Conservation (phyloP, 1,140 invertebrate species). For the Megalonaias nervosa region DNA sequence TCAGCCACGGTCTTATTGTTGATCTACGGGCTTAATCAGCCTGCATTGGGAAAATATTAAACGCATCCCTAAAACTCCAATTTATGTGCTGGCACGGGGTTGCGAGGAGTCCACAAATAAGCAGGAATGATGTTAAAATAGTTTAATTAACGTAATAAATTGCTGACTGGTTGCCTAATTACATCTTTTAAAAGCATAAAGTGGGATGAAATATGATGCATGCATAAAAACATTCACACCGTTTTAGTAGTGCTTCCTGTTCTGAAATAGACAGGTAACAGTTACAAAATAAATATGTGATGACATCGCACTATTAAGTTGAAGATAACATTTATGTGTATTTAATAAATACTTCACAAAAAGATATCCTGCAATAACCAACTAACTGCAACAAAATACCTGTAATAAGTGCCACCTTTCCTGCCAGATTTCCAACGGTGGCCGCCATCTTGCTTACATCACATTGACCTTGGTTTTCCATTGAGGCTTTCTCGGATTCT, state of each 20-base stretch:
- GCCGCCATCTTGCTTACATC: slow-evolving; percentile 41
- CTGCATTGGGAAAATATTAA: no score
- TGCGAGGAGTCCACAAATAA: no score
- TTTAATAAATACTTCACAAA: background rate
- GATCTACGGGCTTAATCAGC: no score
- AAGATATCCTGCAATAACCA: no score
- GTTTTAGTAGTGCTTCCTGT: background rate
- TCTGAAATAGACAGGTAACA: no score
- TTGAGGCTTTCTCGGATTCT: no score
- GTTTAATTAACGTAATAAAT: background rate
- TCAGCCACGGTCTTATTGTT: no score
- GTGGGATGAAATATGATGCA: background rate
- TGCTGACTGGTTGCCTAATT: background rate
- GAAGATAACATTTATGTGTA: background rate
- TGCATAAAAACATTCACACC: background rate
- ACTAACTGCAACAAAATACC: slow-evolving; percentile 17
- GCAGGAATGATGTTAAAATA: background rate
- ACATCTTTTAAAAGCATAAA: background rate
- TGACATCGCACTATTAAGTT: background rate
- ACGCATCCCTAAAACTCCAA: no score
- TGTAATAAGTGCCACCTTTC: slow-evolving; percentile 54
- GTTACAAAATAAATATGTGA: no score
- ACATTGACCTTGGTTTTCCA: no score
- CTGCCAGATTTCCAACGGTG: slow-evolving; percentile 44
- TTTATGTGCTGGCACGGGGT: no score